A percentile compares a stretch with the other conserved stretches of the same genome.
Evolutionary conservation across 2,113 vertebrate genomes (phyloP).

Genomic region (Etheostoma cragini): DNA sequence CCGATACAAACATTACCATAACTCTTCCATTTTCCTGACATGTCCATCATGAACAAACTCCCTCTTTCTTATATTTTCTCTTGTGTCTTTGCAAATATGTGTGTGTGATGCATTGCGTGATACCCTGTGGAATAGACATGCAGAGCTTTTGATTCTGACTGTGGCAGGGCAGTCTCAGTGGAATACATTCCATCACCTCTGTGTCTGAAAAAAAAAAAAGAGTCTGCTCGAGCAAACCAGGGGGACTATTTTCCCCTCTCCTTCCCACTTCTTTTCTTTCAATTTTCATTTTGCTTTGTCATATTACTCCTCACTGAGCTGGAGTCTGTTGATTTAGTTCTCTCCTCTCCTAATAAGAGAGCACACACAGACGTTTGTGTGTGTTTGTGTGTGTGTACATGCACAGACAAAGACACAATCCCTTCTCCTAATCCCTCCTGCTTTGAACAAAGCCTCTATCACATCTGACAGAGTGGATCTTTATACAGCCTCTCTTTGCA

Average conservation of each 20-base stretch:
- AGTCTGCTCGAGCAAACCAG: constrained; percentile 4
- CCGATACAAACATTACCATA: background rate
- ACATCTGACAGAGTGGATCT: constrained; percentile 45
- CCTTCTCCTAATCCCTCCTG: constrained; percentile 27
- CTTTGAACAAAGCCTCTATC: constrained; percentile 48
- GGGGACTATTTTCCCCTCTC: background rate
- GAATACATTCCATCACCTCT: constrained; percentile 31
- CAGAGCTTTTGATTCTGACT: constrained; percentile 27
- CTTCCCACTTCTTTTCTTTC: background rate
- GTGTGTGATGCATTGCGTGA: background rate
- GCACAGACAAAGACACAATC: background rate
- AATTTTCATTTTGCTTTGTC: constrained; percentile 35
- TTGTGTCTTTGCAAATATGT: background rate
- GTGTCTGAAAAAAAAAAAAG: constrained; percentile 51
- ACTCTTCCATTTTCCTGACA: background rate
- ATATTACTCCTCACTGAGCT: constrained; percentile 31
- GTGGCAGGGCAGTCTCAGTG: constrained; percentile 30
- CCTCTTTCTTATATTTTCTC: background rate
- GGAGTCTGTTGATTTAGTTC: constrained; percentile 28
- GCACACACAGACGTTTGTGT: background rate
- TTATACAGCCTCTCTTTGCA: constrained; percentile 22
- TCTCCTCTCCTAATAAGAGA: constrained; percentile 12
- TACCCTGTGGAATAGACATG: constrained; percentile 18
- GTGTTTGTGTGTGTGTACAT: background rate
- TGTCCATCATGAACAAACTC: background rate